Conservation (phyloP, 1,140 invertebrate genomes). For the Aphelenchoides avenae region DNA sequence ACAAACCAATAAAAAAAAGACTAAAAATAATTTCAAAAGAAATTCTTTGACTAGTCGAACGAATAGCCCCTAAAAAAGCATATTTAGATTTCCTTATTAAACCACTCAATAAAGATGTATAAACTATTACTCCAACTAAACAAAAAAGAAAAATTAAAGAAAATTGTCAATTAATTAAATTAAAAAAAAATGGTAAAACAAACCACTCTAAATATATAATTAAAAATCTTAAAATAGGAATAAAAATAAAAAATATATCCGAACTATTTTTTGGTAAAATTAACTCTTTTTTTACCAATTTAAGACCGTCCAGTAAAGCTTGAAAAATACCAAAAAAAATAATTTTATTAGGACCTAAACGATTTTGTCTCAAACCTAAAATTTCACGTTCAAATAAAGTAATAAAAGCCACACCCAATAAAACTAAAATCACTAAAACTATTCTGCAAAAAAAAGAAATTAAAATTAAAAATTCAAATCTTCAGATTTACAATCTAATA, state of each 20-base stretch:
- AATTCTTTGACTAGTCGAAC: constrained; percentile 68
- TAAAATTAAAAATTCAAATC: constrained; percentile 58
- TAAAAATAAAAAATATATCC: constrained; percentile 65
- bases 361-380: constrained; percentile 69
- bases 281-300: constrained; percentile 67
- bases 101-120: constrained; percentile 65
- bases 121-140: constrained; percentile 65
- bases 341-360: constrained; percentile 70
- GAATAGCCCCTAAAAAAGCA: constrained; percentile 67
- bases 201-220: constrained; percentile 64
- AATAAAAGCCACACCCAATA: constrained; percentile 68
- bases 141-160: constrained; percentile 65
- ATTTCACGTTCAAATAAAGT: constrained; percentile 69
- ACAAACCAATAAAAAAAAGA: constrained; percentile 38
- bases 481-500: constrained; percentile 44
- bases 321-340: constrained; percentile 66
- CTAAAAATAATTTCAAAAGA: constrained; percentile 68
- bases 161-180: constrained; percentile 62
- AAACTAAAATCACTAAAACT: constrained; percentile 60
- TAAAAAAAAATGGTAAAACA: constrained; percentile 61
- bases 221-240: constrained; percentile 65
- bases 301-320: constrained; percentile 69
- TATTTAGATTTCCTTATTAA: constrained; percentile 70
- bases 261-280: constrained; percentile 62
- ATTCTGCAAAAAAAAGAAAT: constrained; percentile 63